A percentile compares a stretch with the other conserved stretches of the same genome.
Conservation (phyloP, 2,888 invertebrate genomes). For the Leucozona laternaria region DNA sequence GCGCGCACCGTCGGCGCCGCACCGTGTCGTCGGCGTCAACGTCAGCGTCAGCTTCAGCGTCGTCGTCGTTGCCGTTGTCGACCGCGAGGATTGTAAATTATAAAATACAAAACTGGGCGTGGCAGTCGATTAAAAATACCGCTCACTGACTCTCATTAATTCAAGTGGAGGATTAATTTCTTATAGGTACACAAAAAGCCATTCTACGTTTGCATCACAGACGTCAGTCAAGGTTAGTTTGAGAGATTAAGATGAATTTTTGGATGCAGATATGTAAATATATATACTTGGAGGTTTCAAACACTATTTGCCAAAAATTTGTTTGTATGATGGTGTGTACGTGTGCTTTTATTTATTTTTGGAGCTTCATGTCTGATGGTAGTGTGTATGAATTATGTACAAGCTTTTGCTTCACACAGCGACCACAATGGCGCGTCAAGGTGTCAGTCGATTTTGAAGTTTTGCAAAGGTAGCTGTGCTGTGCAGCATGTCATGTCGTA, state of each 20-base stretch:
- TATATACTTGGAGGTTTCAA: constrained; percentile 12
- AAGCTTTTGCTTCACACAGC: constrained; percentile 7
- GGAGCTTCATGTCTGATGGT: neutral
- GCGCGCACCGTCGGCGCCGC: too few relatives aligned
- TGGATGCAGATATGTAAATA: constrained; percentile 18
- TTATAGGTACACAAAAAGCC: constrained; percentile 5
- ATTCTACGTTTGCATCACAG: neutral
- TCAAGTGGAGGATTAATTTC: constrained; percentile 25
- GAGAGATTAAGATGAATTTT: constrained; percentile 38
- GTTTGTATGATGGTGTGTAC: constrained; percentile 8
- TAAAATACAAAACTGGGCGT: constrained; percentile 56
- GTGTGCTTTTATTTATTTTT: constrained; percentile 33
- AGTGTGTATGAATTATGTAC: constrained; percentile 37
- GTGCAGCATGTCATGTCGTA: neutral
- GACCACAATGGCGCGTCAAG: neutral
- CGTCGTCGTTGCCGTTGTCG: neutral
- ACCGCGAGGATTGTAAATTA: neutral
- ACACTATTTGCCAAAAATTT: constrained; percentile 49
- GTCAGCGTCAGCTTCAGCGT: too few relatives aligned
- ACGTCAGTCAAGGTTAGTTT: constrained; percentile 63
- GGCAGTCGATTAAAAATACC: constrained; percentile 53
- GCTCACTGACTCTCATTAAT: constrained; percentile 44
- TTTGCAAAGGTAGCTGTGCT: constrained; percentile 30
- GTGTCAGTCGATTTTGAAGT: constrained; percentile 37
- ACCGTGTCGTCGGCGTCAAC: too few relatives aligned